Conservation (phyloP, 2,888 invertebrate species). For the Macrosoma leucophasiata region DNA sequence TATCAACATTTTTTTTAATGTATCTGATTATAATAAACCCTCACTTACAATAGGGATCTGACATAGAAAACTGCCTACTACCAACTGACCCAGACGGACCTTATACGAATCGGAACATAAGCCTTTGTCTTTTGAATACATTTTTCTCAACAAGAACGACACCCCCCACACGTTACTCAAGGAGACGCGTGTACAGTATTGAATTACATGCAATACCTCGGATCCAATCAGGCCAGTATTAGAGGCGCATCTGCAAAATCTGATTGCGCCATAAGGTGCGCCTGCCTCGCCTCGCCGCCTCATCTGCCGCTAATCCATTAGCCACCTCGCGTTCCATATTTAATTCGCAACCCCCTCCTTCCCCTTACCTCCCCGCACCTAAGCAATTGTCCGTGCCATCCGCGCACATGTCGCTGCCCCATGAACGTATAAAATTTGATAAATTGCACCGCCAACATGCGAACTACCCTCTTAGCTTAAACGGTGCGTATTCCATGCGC, state of each 20-base stretch:
- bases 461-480: slow-evolving; percentile 73
- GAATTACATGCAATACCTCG: slow-evolving; percentile 25
- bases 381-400: slow-evolving; percentile 59
- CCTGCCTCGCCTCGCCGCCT: slow-evolving; percentile 31
- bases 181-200: slow-evolving; percentile 1
- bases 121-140: too few relatives aligned
- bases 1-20: too few relatives aligned
- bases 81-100: too few relatives aligned
- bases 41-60: too few relatives aligned
- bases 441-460: slow-evolving; percentile 72
- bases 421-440: slow-evolving; percentile 70
- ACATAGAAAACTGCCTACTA: too few relatives aligned
- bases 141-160: too few relatives aligned
- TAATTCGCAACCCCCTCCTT: slow-evolving; percentile 43
- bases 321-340: slow-evolving; percentile 64
- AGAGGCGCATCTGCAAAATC: slow-evolving; percentile 53
- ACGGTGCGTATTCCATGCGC: slow-evolving; percentile 47
- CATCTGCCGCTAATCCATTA: slow-evolving; percentile 69
- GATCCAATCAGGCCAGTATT: slow-evolving; percentile 39
- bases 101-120: too few relatives aligned
- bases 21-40: too few relatives aligned
- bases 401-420: slow-evolving; percentile 69
- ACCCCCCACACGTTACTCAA: too few relatives aligned
- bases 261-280: slow-evolving; percentile 58
- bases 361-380: slow-evolving; percentile 28